These are phyloP conservation scores for Nysson spinosus DNA, from an alignment of 2,888 invertebrate genomes.

Conservation along the genomic window DNA sequence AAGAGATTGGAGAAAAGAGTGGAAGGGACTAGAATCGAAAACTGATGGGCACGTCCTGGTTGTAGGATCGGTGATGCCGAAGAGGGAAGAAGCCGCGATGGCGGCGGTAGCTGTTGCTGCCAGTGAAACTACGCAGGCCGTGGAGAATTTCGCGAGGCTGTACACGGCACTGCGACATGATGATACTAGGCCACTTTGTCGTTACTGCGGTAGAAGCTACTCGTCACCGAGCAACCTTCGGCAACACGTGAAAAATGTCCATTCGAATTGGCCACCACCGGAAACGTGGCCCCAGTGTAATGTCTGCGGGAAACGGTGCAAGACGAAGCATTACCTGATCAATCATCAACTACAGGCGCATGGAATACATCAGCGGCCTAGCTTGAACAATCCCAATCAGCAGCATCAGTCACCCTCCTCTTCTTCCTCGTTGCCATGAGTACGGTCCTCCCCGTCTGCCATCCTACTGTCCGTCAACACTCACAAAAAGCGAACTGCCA, in stretches of 20 bases:
- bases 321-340: conserved; percentile 87
- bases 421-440: conserved; percentile 63
- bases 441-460: conserved; percentile 51
- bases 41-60: conserved; percentile 76
- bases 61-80: conserved; percentile 76
- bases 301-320: conserved; percentile 86
- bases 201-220: conserved; percentile 85
- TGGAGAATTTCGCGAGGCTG: conserved; percentile 75
- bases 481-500: conserved; percentile 26
- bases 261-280: conserved; percentile 83
- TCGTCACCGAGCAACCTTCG: conserved; percentile 86
- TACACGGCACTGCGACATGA: conserved; percentile 74
- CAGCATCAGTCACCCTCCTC: conserved; percentile 62
- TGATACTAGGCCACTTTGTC: conserved; percentile 82
- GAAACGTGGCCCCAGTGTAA: conserved; percentile 86
- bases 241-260: conserved; percentile 88
- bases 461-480: conserved; percentile 5
- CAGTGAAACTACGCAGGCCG: conserved; percentile 68
- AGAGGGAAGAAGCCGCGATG: conserved; percentile 73
- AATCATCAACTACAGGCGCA: conserved; percentile 87
- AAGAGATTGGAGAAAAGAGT: conserved; percentile 38
- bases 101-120: conserved; percentile 59
- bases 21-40: conserved; percentile 57
- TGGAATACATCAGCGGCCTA: conserved; percentile 85
- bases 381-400: conserved; percentile 70